These are phyloP conservation scores for Aphidius colemani DNA, from an alignment of 2,888 invertebrate species.

Conservation along the genomic window DNA sequence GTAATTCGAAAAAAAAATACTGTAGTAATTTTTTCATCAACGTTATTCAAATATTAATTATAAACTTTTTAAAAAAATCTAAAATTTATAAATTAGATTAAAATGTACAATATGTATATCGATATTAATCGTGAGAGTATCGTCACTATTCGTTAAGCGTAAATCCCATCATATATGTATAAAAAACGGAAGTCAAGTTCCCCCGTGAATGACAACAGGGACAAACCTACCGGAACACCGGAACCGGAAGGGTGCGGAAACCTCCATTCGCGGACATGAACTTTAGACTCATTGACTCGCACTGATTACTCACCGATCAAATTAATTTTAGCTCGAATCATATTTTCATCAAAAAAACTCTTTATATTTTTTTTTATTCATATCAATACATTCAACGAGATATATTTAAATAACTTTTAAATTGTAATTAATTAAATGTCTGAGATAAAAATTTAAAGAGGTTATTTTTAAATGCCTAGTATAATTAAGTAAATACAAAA, in stretches of 20 bases:
- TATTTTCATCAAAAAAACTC: too few relatives aligned
- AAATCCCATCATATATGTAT: constrained; percentile 49
- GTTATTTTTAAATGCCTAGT: too few relatives aligned
- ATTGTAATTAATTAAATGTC: background rate
- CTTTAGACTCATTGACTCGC: constrained; percentile 50
- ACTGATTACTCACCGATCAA: constrained; percentile 50
- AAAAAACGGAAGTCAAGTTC: constrained; percentile 49
- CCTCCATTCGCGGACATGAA: constrained; percentile 41
- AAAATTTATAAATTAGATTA: background rate
- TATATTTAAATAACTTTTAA: background rate
- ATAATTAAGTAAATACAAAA: too few relatives aligned
- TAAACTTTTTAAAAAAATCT: too few relatives aligned
- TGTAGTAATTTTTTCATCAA: too few relatives aligned
- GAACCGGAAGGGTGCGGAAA: constrained; percentile 60
- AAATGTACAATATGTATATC: constrained; percentile 5
- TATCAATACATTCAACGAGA: background rate
- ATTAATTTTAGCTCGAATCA: too few relatives aligned
- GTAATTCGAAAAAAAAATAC: too few relatives aligned
- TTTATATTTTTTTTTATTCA: too few relatives aligned
- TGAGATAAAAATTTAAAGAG: background rate
- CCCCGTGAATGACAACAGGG: constrained; percentile 37
- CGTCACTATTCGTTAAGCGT: constrained; percentile 54
- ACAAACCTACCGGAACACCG: constrained; percentile 61
- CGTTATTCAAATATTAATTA: too few relatives aligned
- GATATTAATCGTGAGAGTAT: constrained; percentile 29